A percentile compares a stretch with the other conserved stretches of the same genome.
Conservation (phyloP, 2,113 vertebrate species). For the Heterotilapia buettikoferi region DNA sequence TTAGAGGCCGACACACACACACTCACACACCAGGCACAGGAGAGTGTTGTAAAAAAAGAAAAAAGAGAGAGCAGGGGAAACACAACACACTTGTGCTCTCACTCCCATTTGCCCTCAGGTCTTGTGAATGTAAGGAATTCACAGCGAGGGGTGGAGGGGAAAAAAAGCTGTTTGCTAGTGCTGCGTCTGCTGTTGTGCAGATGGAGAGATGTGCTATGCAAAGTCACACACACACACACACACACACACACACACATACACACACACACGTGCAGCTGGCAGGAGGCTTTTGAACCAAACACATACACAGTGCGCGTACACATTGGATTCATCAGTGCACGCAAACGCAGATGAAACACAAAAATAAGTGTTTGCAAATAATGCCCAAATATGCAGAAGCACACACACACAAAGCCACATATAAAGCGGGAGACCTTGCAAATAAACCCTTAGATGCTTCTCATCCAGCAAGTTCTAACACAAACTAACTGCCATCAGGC, state of each 20-base stretch:
- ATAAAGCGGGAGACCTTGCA: background rate
- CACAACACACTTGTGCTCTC: constrained; percentile 32
- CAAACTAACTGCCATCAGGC: background rate
- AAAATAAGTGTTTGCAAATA: background rate
- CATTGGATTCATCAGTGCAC: background rate
- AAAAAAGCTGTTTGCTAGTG: background rate
- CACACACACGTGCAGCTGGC: background rate
- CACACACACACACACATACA: background rate
- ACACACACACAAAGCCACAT: background rate
- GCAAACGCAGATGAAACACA: background rate
- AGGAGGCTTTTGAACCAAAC: constrained; percentile 6
- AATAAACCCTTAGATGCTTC: background rate
- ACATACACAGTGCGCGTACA: background rate
- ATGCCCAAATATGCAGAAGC: background rate
- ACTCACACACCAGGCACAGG: background rate
- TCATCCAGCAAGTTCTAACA: background rate
- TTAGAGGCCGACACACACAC: constrained; percentile 4
- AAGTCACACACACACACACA: background rate
- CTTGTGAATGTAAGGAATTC: constrained; percentile 64
- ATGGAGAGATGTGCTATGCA: constrained; percentile 16
- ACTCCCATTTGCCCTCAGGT: constrained; percentile 46
- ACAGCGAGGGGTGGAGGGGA: constrained; percentile 43
- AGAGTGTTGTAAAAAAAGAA: constrained; percentile 17
- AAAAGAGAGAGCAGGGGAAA: background rate
- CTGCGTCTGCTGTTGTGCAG: constrained; percentile 33